phyloP scores from a whole-genome alignment of 2,888 invertebrate genomes.

The Lottia gigantea region DNA sequence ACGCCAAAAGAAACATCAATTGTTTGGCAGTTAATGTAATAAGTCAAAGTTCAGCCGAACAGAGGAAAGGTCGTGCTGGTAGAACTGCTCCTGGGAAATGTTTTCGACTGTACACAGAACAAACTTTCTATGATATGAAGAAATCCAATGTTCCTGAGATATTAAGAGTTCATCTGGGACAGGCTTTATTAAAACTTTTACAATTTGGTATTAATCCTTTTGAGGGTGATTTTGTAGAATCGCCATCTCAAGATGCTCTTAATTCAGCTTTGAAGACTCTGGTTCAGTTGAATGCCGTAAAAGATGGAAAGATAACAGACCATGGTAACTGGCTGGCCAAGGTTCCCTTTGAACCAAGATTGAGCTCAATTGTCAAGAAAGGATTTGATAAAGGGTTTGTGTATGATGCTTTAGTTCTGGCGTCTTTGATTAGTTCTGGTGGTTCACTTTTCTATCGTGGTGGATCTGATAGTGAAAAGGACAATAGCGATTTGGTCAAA shows the following conservation, averaged over 20 bases:
- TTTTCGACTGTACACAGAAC: conserved; percentile 63
- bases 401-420: conserved; percentile 54
- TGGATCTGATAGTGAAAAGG: conserved; percentile 48
- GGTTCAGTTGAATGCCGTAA: conserved; percentile 53
- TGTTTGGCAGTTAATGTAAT: conserved; percentile 50
- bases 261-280: conserved; percentile 49
- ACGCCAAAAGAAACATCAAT: conserved; percentile 57
- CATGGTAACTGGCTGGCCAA: conserved; percentile 59
- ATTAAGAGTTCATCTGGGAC: conserved; percentile 55
- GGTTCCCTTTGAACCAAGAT: conserved; percentile 60
- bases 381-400: conserved; percentile 44
- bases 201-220: conserved; percentile 57
- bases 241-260: conserved; percentile 53
- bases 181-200: conserved; percentile 59
- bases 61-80: conserved; percentile 68
- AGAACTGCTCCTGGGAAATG: conserved; percentile 65
- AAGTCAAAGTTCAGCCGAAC: conserved; percentile 66
- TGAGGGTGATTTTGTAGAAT: conserved; percentile 64
- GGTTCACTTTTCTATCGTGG: conserved; percentile 59
- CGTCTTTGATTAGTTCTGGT: conserved; percentile 54
- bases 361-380: conserved; percentile 48
- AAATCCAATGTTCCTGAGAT: conserved; percentile 63
- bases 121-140: conserved; percentile 57
- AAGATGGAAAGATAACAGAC: conserved; percentile 50
- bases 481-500: conserved; percentile 49